phyloP scores from a whole-genome alignment of 2,113 vertebrate species.

The Entelurus aequoreus region DNA sequence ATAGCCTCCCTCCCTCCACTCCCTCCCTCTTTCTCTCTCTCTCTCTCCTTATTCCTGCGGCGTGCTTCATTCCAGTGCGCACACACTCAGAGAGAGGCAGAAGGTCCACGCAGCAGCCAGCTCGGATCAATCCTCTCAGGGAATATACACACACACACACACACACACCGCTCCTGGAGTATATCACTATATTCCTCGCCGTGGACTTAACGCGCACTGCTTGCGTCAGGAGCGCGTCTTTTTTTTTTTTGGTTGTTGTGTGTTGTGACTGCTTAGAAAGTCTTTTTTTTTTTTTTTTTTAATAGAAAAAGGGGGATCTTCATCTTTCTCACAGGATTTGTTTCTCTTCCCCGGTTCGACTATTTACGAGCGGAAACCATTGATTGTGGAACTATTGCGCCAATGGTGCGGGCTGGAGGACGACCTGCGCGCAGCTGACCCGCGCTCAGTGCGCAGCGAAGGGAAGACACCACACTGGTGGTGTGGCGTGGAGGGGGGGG shows the following conservation, averaged over 20 bases:
- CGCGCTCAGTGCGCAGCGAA: constrained; percentile 26
- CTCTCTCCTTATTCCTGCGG: constrained; percentile 44
- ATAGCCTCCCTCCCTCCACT: constrained; percentile 11
- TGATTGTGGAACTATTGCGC: constrained; percentile 40
- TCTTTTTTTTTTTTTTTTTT: constrained; percentile 7
- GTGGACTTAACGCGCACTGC: constrained; percentile 46
- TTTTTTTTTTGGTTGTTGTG: constrained; percentile 15
- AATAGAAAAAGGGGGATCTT: constrained; percentile 22
- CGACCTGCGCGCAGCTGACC: constrained; percentile 44
- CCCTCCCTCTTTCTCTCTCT: constrained; percentile 28
- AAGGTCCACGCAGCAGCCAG: constrained; percentile 38
- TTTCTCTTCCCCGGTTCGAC: background rate
- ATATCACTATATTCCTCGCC: constrained; percentile 8
- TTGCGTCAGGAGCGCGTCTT: constrained; percentile 33
- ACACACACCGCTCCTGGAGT: constrained; percentile 34
- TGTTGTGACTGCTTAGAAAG: constrained; percentile 39
- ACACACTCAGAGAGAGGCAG: constrained; percentile 51
- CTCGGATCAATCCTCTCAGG: constrained; percentile 67
- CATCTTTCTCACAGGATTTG: constrained; percentile 26
- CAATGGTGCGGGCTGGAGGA: constrained; percentile 46
- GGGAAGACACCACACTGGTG: constrained; percentile 10
- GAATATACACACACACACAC: constrained; percentile 46
- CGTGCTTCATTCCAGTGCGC: constrained; percentile 65
- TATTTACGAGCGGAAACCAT: constrained; percentile 8
- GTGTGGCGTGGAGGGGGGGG: constrained; percentile 2